A percentile compares a stretch with the other conserved stretches of the same genome.
Conservation (phyloP, 2,113 vertebrate species). For the Burhinus bistriatus region DNA sequence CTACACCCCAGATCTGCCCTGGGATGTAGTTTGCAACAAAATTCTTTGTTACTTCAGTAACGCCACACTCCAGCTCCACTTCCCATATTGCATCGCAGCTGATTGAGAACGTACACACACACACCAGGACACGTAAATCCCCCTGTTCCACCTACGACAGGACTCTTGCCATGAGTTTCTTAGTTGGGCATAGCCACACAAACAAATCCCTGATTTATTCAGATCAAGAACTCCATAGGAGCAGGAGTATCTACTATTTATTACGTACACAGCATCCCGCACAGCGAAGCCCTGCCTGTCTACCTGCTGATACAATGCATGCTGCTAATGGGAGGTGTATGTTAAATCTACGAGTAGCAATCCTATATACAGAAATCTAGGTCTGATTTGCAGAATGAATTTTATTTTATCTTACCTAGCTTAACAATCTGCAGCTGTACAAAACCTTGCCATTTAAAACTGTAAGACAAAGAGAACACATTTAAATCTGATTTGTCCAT, state of each 20-base stretch:
- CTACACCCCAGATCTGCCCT: neutral
- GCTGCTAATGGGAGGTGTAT: neutral
- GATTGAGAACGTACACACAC: fast-evolving
- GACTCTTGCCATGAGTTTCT: neutral
- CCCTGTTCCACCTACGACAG: neutral
- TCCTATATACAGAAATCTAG: neutral
- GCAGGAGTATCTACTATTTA: neutral
- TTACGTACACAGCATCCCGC: neutral
- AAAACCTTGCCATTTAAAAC: neutral
- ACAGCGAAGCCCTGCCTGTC: neutral
- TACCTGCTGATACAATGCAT: neutral
- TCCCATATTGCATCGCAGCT: neutral
- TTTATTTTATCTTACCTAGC: neutral
- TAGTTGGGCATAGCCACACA: neutral
- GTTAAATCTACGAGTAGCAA: neutral
- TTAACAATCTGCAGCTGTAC: neutral
- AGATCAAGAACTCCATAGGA: neutral
- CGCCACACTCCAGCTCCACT: neutral
- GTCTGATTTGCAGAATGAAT: neutral
- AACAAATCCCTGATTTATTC: neutral
- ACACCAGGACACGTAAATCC: fast-evolving
- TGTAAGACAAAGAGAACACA: neutral
- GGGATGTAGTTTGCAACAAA: neutral
- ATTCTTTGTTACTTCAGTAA: neutral
- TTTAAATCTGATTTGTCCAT: neutral